Evolutionary conservation across 2,797 vertebrate genomes (phyloP), one percentile per base, ranked within the genome.

Genomic region (Channallabes apus): DNA sequence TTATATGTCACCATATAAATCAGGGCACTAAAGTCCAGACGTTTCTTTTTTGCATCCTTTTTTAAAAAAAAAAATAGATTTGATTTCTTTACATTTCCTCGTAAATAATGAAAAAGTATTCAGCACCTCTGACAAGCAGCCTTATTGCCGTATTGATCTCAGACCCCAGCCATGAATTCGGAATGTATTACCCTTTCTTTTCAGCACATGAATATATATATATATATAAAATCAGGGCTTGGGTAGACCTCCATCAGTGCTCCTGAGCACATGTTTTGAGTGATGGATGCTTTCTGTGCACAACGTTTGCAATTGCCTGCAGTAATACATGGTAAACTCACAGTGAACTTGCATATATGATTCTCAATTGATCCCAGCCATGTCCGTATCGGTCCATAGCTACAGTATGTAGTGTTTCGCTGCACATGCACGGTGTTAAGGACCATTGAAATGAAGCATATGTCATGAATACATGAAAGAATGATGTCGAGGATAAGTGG

Each of bases 331-430:
- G 80, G 61, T 80, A 86, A 88, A 86, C 87, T 91, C 90, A 89
- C 90, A 91, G 85, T 17, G 1, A 86, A 80, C 89, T 85, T 67
- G 86, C 71, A 92, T 93, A 91, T 86, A 92, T 91, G 89, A 91
- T 92, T 93, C 85, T 88, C 58, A 93, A 92, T 91, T 78, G 89
- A 85, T 68, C 83, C 85, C 84, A 75, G 58, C 85, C 76, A 56
- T 71, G 75, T 85, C 69, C 75, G 59, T 88, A 86, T 87, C 65
- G 61, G 84, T 78, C 69, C 20, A 75, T 80, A 68, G 80, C 85
- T 79, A 46, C 41, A 41, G 41, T 41, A 46, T 76, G 61, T 29
- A 56, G 38, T 72, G 46, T 82, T 81, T n/a, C 61, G 46, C 84
- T 76, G 64, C 86, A 88, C 82, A 87, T 83, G 76, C 69, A 22